Base-by-base conservation (phyloP, 2,113 vertebrate species). In the Crotalus tigris region DNA sequence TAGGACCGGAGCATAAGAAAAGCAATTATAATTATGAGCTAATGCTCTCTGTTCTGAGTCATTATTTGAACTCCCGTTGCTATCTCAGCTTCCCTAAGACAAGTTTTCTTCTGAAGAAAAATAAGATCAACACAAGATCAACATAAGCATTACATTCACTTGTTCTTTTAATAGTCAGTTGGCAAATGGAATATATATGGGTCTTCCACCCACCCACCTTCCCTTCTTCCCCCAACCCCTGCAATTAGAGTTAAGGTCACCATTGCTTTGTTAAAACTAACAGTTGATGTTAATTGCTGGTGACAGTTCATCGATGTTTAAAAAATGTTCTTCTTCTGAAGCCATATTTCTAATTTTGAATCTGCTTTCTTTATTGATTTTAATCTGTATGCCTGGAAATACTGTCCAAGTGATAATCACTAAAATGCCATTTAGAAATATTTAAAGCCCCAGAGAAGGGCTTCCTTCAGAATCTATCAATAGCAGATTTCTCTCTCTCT, bases 271-370 rank as follows among this genome's bases (percentile, higher is more conserved):
- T 90, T 55, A 96, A 94, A 54, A 93, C 39, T 15, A 94, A 92
- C 94, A 95, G 89, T 91, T 96, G 95, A 97, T 89, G 69, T 53
- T 96, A 91, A 96, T 95, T 97, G 55, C 0, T 91, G 94, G 86
- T 97, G 96, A 95, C 96, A 96, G 85, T 96, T 97, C 94, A 96
- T 97, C 96, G 94, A 96, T 97, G 92, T 64, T 93, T 94, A 89
- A 92, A 92, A 92, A 94, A 93, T 96, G 93, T 96, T 95, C 85
- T 95, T 96, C 86, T 95, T 96, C 58, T 95, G 96, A 96, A 95
- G 53, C 21, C 33, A 93, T 94, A 90, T 93, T 96, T 97, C 85
- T 94, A 93, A n/a, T 87, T 94, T 75, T 88, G 59, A 92, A 7
- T 93, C 97, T 89, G 94, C 90, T 91, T 97, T 97, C 64, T 92